A percentile compares a stretch with the other conserved stretches of the same genome.
Evolutionary conservation across 2,888 invertebrate species (phyloP).

Genomic region (Terebella lapidaria): DNA sequence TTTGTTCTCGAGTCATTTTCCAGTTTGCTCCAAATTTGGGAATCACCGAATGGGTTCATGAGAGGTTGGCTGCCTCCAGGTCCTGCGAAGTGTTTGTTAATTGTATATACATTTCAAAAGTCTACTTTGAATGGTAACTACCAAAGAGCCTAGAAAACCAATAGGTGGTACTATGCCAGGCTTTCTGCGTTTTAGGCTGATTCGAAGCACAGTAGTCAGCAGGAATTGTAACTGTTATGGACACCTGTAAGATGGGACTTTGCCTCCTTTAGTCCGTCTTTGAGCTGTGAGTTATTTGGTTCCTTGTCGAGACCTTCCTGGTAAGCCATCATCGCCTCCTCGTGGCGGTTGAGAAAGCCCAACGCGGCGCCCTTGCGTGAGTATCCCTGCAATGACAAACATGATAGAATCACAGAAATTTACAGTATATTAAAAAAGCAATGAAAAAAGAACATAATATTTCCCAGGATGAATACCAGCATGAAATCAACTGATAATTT

Average conservation of each 20-base stretch:
- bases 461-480: no score
- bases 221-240: neutral
- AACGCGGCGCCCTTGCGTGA: conserved; percentile 84
- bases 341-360: conserved; percentile 67
- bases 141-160: neutral
- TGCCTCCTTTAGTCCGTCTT: conserved; percentile 63
- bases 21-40: conserved; percentile 63
- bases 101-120: no score
- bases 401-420: neutral
- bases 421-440: no score
- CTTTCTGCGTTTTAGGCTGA: no score
- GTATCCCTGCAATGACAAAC: conserved; percentile 61
- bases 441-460: neutral
- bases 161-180: neutral
- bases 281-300: conserved; percentile 68
- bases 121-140: no score
- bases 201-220: no score
- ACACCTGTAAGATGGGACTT: conserved; percentile 30
- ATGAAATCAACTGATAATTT: no score
- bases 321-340: conserved; percentile 74
- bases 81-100: neutral
- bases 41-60: conserved; percentile 59
- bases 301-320: conserved; percentile 69
- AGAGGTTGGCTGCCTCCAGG: conserved; percentile 21
- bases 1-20: conserved; percentile 66